Conservation (phyloP, 2,797 vertebrate species). For the Rhincodon typus region DNA sequence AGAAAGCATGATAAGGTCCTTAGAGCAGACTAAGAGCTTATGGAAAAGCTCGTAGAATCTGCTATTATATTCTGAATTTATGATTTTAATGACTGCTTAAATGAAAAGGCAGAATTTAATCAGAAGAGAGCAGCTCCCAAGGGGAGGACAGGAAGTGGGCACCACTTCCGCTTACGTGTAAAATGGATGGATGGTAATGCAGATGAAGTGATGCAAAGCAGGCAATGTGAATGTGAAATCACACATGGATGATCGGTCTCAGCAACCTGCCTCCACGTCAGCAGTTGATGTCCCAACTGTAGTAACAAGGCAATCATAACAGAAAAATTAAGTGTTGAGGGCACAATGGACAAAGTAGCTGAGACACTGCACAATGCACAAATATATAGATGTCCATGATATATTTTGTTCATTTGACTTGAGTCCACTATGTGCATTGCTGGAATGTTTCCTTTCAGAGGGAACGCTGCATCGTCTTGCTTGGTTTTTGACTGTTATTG, state of each 20-base stretch:
- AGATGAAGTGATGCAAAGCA: too few relatives aligned
- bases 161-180: neutral
- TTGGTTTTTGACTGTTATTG: too few relatives aligned
- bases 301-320: neutral
- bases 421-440: too few relatives aligned
- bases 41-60: neutral
- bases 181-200: too few relatives aligned
- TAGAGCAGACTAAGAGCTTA: neutral
- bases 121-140: neutral
- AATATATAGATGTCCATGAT: too few relatives aligned
- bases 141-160: neutral
- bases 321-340: neutral
- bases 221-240: too few relatives aligned
- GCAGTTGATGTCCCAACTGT: neutral
- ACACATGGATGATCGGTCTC: neutral
- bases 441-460: too few relatives aligned
- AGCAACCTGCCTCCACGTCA: neutral
- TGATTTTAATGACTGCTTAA: neutral
- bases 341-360: neutral
- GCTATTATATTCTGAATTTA: neutral
- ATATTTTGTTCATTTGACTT: too few relatives aligned
- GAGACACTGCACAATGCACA: too few relatives aligned
- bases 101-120: neutral
- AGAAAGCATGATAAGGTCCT: constrained; percentile 21
- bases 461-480: too few relatives aligned